phyloP scores from a whole-genome alignment of 2,113 vertebrate species.

The Papio anubis region DNA sequence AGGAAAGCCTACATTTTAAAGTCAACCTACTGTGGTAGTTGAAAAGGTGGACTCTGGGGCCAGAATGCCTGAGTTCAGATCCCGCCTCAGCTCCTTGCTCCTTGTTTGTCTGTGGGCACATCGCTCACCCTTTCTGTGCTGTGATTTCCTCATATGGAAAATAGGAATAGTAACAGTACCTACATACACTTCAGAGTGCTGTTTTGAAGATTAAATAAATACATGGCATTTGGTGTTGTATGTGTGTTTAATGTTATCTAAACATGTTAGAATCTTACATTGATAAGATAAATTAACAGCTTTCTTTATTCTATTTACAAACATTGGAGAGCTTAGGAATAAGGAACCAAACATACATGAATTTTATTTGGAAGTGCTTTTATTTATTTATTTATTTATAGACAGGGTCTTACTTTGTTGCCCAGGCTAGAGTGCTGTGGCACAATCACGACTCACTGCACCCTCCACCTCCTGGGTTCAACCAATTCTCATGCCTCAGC shows the following conservation, averaged over 20 bases:
- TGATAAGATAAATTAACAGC: background rate
- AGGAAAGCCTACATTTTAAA: background rate
- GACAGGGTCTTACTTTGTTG: no score
- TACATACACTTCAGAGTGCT: no score
- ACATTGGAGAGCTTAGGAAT: background rate
- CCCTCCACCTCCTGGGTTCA: no score
- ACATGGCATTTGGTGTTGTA: background rate
- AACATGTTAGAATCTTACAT: background rate
- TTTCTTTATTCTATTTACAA: background rate
- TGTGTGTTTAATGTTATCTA: background rate
- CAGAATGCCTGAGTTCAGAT: background rate
- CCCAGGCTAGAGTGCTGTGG: no score
- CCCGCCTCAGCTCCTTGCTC: background rate
- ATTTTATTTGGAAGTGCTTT: slow-evolving; percentile 8
- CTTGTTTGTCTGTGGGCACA: background rate
- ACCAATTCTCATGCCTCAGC: no score
- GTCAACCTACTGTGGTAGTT: background rate
- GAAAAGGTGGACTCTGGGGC: no score
- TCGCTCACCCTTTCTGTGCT: background rate
- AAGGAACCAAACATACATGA: background rate
- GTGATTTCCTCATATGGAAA: background rate
- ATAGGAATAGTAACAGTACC: background rate
- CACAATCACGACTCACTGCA: no score
- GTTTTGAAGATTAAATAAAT: background rate
- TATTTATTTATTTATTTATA: background rate